A percentile compares a stretch with the other conserved stretches of the same genome.
Conservation (phyloP, 1,140 invertebrate species). For the Meloidogyne exigua region DNA sequence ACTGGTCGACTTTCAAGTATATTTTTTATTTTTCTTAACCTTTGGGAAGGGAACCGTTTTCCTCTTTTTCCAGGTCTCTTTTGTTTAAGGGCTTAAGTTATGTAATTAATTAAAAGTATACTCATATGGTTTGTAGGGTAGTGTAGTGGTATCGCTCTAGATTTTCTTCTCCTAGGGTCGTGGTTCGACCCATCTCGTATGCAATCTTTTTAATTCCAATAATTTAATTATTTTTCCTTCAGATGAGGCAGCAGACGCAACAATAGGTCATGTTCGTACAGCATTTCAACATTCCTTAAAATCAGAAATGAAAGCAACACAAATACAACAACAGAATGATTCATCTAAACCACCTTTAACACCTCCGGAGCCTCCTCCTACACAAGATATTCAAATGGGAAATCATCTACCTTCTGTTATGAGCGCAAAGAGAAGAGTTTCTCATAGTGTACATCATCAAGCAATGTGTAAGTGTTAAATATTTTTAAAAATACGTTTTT, state of each 20-base stretch:
- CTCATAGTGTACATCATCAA: slow-evolving; percentile 42
- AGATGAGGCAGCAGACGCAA: slow-evolving; percentile 32
- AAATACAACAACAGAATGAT: neutral
- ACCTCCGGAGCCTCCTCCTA: slow-evolving; percentile 30
- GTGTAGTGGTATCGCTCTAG: neutral
- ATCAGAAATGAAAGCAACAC: neutral
- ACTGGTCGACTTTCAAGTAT: slow-evolving; percentile 18
- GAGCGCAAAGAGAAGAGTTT: slow-evolving; percentile 11
- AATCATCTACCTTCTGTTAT: slow-evolving; percentile 29
- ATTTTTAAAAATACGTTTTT: slow-evolving; percentile 1
- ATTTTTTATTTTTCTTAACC: neutral
- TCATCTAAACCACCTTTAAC: slow-evolving; percentile 26
- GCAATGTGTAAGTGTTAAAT: slow-evolving; percentile 27
- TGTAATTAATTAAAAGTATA: too few species aligned
- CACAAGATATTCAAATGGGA: neutral
- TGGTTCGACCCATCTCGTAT: neutral
- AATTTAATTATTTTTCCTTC: neutral
- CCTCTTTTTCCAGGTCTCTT: too few species aligned
- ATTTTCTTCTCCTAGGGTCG: neutral
- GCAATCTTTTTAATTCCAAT: too few species aligned
- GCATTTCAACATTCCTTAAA: slow-evolving; percentile 34
- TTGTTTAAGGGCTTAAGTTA: too few species aligned
- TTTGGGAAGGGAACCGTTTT: too few species aligned
- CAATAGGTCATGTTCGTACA: slow-evolving; percentile 45
- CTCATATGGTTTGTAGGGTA: too few species aligned